phyloP scores from a whole-genome alignment of 2,797 vertebrate genomes.

The Acipenser ruthenus region DNA sequence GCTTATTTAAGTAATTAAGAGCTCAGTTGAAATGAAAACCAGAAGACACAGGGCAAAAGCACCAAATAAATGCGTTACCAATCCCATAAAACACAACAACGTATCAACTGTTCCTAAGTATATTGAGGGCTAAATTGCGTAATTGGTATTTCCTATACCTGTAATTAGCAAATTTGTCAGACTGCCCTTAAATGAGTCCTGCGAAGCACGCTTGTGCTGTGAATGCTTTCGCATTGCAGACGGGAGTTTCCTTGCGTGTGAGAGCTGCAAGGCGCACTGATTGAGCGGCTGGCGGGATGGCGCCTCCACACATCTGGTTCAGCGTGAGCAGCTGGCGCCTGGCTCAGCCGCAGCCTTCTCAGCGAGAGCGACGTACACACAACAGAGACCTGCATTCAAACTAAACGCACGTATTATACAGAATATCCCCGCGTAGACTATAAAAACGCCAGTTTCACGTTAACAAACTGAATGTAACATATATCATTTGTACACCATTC shows the following conservation, averaged over 20 bases:
- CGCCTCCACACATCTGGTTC: constrained; percentile 72
- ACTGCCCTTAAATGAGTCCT: neutral
- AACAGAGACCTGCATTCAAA: constrained; percentile 3
- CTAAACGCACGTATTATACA: neutral
- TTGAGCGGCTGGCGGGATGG: constrained; percentile 53
- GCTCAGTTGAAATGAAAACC: too few relatives aligned
- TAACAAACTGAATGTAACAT: neutral
- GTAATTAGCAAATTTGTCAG: neutral
- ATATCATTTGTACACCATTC: neutral
- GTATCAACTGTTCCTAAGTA: neutral
- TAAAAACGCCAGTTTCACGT: neutral
- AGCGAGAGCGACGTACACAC: constrained; percentile 39
- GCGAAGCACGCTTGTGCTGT: neutral
- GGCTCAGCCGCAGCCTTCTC: constrained; percentile 61
- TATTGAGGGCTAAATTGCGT: neutral
- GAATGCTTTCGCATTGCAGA: neutral
- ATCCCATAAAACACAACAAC: too few relatives aligned
- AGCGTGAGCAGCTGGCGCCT: constrained; percentile 64
- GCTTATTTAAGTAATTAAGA: too few relatives aligned
- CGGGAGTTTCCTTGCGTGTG: constrained; percentile 52
- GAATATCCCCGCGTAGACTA: neutral
- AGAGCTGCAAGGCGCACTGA: constrained; percentile 30
- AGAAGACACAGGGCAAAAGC: too few relatives aligned
- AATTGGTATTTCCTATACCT: neutral
- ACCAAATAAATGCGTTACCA: too few relatives aligned